Conservation (phyloP, 2,888 invertebrate species). For the Limnephilus lunatus region DNA sequence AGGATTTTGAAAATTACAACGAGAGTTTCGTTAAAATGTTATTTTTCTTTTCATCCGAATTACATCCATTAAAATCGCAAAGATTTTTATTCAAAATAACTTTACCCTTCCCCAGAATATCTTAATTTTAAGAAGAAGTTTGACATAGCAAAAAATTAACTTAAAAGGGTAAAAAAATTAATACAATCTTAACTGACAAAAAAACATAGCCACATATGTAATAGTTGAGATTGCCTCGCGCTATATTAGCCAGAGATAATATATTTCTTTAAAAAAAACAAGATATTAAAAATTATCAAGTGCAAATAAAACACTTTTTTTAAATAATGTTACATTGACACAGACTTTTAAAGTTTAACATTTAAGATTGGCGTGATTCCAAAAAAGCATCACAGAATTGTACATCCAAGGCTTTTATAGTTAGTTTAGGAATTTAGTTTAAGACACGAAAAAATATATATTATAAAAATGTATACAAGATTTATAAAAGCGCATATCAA, state of each 20-base stretch:
- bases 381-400: slow-evolving; percentile 37
- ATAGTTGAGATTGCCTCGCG: background rate
- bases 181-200: background rate
- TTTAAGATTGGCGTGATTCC: slow-evolving; percentile 5
- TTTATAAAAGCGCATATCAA: slow-evolving; percentile 47
- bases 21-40: background rate
- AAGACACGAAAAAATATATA: slow-evolving; percentile 45
- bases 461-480: slow-evolving; percentile 34
- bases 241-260: background rate
- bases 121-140: background rate
- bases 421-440: slow-evolving; percentile 15
- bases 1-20: background rate
- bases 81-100: background rate
- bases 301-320: background rate
- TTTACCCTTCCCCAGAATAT: background rate
- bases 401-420: slow-evolving; percentile 16
- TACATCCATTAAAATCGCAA: background rate
- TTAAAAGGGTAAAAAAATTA: background rate
- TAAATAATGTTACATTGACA: slow-evolving; percentile 19
- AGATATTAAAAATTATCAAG: background rate
- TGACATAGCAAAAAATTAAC: background rate
- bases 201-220: background rate
- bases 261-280: background rate
- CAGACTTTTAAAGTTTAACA: background rate
- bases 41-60: background rate